Base-by-base conservation (phyloP, 2,113 vertebrate species). In the Cinclus cinclus region DNA sequence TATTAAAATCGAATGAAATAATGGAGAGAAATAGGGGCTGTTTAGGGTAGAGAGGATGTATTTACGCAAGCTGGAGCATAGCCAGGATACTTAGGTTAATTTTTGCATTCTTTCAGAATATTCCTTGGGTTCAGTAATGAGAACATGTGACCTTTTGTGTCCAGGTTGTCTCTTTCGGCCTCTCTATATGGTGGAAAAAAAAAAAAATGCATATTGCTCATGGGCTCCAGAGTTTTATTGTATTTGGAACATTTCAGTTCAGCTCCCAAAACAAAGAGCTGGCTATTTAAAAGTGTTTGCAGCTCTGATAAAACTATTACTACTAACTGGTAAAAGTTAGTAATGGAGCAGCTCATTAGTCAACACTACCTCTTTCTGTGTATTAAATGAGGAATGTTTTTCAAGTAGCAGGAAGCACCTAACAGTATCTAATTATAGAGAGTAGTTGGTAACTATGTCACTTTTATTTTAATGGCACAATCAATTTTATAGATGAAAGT, bases 401-500 rank as follows among this genome's bases (percentile, higher is more conserved):
- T 96, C 92, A 97, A 97, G 91, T 93, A 88, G 94, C 85, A 96
- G 92, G 95, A 96, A 97, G 91, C 77, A 94, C 85, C 95, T 96
- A 91, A 96, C 89, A 90, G 96, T 93, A 87, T 95, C 91, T 97
- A 97, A 97, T 98, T 98, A 95, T 92, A 93, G 86, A 86, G 84
- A 96, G 91, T 71, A 90, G 80, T 91, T 95, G 89, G 94, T 97
- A 90, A 88, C 87, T 93, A 78, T 95, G 89, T 95, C 86, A 82
- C 88, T 95, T 96, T 95, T 96, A 94, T 94, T 97, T 97, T 97
- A 97, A 97, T 93, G 94, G 77, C 58, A 86, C 76, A 95, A 96
- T 97, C 94, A 97, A 97, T 97, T 97, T 97, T 96, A 95, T 92
- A 95, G 95, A 96, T 95, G 95, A 94, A 97, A 97, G 90, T 97